Percentiles rank a stretch among this genome's conserved stretches.
phyloP scores from a whole-genome alignment of 2,113 vertebrate genomes.

The Campylorhamphus procurvoides region DNA sequence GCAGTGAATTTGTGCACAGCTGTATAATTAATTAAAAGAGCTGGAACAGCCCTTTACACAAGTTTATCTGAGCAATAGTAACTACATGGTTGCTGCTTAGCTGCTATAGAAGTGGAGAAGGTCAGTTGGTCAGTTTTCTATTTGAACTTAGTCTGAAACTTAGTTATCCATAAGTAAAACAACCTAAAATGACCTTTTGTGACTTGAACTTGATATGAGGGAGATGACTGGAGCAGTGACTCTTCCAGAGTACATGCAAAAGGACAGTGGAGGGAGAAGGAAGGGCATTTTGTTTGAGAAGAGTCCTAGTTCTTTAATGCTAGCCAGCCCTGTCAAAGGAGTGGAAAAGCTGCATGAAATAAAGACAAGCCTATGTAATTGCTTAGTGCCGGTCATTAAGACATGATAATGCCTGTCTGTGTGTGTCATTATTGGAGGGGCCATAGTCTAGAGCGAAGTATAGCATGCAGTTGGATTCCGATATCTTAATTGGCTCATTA shows the following conservation, averaged over 20 bases:
- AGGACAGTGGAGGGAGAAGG: background rate
- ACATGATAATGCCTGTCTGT: background rate
- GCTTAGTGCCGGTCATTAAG: background rate
- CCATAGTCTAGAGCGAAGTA: background rate
- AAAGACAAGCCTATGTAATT: background rate
- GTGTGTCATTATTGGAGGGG: background rate
- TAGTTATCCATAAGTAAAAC: background rate
- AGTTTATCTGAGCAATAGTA: background rate
- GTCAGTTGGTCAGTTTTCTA: background rate
- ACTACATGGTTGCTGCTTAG: background rate
- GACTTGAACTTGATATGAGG: background rate
- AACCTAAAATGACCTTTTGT: background rate
- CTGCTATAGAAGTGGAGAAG: background rate
- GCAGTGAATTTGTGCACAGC: background rate
- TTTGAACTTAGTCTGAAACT: background rate
- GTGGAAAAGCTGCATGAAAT: background rate
- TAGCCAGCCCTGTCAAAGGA: background rate
- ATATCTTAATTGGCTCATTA: background rate
- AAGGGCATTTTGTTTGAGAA: background rate
- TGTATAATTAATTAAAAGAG: background rate
- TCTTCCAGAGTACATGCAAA: background rate
- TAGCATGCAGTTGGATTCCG: background rate
- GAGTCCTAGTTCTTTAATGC: background rate
- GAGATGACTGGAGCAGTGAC: background rate
- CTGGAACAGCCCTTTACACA: background rate